Percentiles rank a stretch among this genome's conserved stretches.
Evolutionary conservation across 2,888 invertebrate species (phyloP).

Genomic region (Lagria hirta): DNA sequence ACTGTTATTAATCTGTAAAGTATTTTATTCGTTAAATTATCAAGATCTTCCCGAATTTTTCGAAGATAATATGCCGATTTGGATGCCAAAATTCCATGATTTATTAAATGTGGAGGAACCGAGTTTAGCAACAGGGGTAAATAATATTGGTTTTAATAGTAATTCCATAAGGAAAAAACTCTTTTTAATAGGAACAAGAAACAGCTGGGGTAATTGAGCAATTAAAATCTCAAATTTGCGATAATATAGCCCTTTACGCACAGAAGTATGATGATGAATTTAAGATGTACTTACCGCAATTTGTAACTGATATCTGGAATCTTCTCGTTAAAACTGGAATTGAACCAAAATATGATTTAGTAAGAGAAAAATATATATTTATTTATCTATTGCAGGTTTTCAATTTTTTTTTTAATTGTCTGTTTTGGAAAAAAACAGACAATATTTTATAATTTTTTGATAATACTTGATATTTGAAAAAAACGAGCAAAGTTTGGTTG

Average conservation of each 20-base stretch:
- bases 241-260: constrained; percentile 92
- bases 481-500: no score
- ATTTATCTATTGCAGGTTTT: no score
- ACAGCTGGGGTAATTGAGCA: constrained; percentile 88
- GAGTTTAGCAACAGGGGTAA: no score
- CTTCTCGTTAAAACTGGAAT: constrained; percentile 82
- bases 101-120: constrained; percentile 80
- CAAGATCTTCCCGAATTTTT: constrained; percentile 99
- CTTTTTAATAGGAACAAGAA: constrained; percentile 68
- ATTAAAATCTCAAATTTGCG: constrained; percentile 93
- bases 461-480: no score
- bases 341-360: constrained; percentile 87
- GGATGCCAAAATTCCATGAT: constrained; percentile 91
- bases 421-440: no score
- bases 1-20: constrained; percentile 84
- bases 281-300: constrained; percentile 80
- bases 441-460: no score
- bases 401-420: constrained; percentile 28
- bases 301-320: constrained; percentile 95
- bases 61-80: constrained; percentile 93
- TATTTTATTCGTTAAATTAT: constrained; percentile 95
- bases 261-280: constrained; percentile 99
- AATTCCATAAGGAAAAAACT: no score
- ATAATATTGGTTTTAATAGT: constrained; percentile 30
- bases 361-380: constrained; percentile 51